Percentiles rank a stretch among this genome's conserved stretches.
phyloP scores from a whole-genome alignment of 2,113 vertebrate species.

The crab-eating macaque (Macaca fascicularis) region T2T-MFA8v1.1 NC_088395.1:3167501-3168000 shows the following conservation, averaged over 20 bases:
- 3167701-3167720: not conserved
- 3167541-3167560: rapidly evolving
- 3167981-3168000: rapidly evolving
- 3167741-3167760: not conserved
- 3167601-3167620: no score
- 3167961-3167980: not conserved
- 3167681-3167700: not conserved
- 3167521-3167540: not conserved
- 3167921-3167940: rapidly evolving
- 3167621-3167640: not conserved
- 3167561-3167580: not conserved
- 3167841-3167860: not conserved
- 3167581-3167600: no score
- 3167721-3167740: not conserved
- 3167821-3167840: rapidly evolving
- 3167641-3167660: not conserved
- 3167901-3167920: rapidly evolving
- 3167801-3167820: not conserved
- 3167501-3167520: not conserved
- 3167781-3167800: not conserved
- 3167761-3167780: no score
- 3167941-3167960: rapidly evolving
- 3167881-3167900: rapidly evolving
- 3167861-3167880: not conserved
- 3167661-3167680: not conserved